Evolutionary conservation across 2,797 vertebrate genomes (phyloP), one percentile per base, ranked within the genome.

Genomic region (Urocyon cinereoargenteus): DNA sequence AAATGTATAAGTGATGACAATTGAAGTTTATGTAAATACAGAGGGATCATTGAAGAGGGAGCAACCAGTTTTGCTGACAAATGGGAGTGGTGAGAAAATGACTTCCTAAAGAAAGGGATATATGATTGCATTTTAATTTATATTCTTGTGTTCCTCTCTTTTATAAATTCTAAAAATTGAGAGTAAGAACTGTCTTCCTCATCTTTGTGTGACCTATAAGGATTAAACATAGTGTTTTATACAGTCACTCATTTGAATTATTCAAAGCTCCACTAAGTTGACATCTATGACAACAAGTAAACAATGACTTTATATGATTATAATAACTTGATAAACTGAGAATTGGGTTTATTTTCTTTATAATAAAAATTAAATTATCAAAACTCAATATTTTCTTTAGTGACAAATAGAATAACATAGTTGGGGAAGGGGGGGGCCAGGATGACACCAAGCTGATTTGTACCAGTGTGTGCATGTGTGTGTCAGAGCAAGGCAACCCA

Each of bases 331-430:
- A 86, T 93, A 70, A 61, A 66, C 16, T 84, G 86, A 89, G 55
- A 94, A 66, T 77, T 64, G 13, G 18, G 79, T 83, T 89, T 94
- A 55, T 92, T 94, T 96, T 94, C 22, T 90, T 95, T 85, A 34
- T 94, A 70, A 81, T 93, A 87, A 87, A 97, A 95, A 85, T 78
- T 57, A 84, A 79, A 66, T 78, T 28, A 81, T 68, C 40, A 84
- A 81, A 92, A 90, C 57, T 66, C 61, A 84, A 2, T 36, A 72
- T 88, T 88, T 86, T 86, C 61, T 94, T 62, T 77, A 86, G 21
- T 93, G 84, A 26, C 75, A 95, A 93, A 13, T 82, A 86, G 40
- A 86, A 61, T 82, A 87, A 45, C 36, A 90, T 49, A n/a, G 51
- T 55, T 55, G 34, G 34, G 62, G 24, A 24, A 5, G 16, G 21